Evolutionary conservation across 2,888 invertebrate species (phyloP), one percentile per base, ranked within the genome.

Genomic region (Orthosia incerta): DNA sequence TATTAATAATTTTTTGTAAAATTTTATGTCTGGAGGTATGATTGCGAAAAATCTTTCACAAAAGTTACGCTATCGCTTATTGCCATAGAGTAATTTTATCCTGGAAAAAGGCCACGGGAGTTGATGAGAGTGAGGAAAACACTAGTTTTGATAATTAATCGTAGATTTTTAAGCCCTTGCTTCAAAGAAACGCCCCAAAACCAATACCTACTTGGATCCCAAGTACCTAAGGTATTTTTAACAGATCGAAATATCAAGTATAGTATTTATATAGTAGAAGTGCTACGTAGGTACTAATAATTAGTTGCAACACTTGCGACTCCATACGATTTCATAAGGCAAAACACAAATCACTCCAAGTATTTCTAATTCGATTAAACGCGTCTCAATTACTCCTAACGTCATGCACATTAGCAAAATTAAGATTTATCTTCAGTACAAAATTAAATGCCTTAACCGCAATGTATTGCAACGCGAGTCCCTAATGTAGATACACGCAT

Each of bases 401-500:
- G 51, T 68, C 74, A 70, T 64, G 61, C 87, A 90, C 89, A 91
- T 93, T 91, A 92, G 89, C 89, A 89, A 93, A 94, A 95, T 93
- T 90, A 91, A 93, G 92, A 95, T 95, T 93, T 92, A 95, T 87
- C 74, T 76, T 56, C 90, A 85, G 89, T 87, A 90, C 91, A 92
- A 94, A 94, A 96, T 95, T 95, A 95, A 95, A 95, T 93, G 94
- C 90, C 91, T 92, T 94, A 93, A 94, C 95, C 95, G 86, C 95
- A 94, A 93, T 93, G 91, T 94, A 94, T 93, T 91, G 92, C 93
- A 90, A 88, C 88, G 87, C 89, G 89, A 91, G 89, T 92, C 94
- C 94, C 93, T 91, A 91, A 88, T 84, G 87, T 83, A 88, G 87
- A 86, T 88, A 91, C 90, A 91, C 91, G 91, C 91, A 93, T 94